Evolutionary conservation across 2,113 vertebrate species (phyloP).

Genomic region (Rhineura floridana): DNA sequence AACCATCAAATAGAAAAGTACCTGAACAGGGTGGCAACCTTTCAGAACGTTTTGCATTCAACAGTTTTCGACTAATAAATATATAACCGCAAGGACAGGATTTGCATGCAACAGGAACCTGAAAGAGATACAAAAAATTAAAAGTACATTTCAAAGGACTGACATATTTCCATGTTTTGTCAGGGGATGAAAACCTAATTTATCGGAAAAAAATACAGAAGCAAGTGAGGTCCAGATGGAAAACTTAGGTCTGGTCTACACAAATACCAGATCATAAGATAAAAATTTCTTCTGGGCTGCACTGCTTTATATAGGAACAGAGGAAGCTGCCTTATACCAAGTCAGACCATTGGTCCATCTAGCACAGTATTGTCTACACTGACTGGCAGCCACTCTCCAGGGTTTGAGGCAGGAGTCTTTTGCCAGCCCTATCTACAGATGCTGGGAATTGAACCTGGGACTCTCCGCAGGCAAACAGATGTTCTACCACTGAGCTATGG

Average conservation of each 20-base stretch:
- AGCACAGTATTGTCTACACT: too few relatives aligned
- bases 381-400: too few relatives aligned
- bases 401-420: too few relatives aligned
- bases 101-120: conserved; percentile 98
- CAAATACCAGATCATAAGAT: neutral
- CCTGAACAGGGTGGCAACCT: conserved; percentile 85
- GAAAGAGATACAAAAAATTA: conserved; percentile 34
- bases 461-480: too few relatives aligned
- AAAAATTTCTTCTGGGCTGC: neutral
- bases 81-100: conserved; percentile 96
- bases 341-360: too few relatives aligned
- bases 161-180: neutral
- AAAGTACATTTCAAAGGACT: conserved; percentile 1
- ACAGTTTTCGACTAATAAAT: conserved; percentile 96
- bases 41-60: conserved; percentile 91
- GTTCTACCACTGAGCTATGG: too few relatives aligned
- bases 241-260: neutral
- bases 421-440: too few relatives aligned
- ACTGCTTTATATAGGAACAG: neutral
- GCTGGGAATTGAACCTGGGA: too few relatives aligned
- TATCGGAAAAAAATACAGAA: neutral
- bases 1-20: conserved; percentile 55
- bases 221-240: neutral
- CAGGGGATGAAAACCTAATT: neutral
- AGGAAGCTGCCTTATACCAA: too few relatives aligned